Percentiles rank a stretch among this genome's conserved stretches.
phyloP scores from a whole-genome alignment of 2,797 vertebrate genomes.

The Remorina albescens region DNA sequence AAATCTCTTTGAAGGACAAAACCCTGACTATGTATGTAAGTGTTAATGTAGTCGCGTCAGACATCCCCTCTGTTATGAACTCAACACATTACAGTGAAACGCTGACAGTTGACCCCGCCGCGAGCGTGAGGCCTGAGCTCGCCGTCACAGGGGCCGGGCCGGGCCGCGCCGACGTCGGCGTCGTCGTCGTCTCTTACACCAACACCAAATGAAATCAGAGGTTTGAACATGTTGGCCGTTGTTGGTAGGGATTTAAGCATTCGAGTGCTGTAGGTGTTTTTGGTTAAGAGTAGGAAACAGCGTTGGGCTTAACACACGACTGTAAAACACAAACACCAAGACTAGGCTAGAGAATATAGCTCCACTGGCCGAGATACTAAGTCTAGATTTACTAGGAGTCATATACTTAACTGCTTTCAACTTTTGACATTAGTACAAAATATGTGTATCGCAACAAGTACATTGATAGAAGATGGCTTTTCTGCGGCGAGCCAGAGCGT shows the following conservation, averaged over 20 bases:
- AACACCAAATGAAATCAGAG: constrained; percentile 66
- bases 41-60: constrained; percentile 78
- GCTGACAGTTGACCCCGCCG: constrained; percentile 56
- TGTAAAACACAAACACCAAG: constrained; percentile 69
- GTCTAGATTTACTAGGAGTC: constrained; percentile 75
- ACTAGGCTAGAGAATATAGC: constrained; percentile 79
- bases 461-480: constrained; percentile 74
- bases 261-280: constrained; percentile 63
- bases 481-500: constrained; percentile 71
- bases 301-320: constrained; percentile 75
- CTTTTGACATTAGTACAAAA: constrained; percentile 80
- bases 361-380: constrained; percentile 73
- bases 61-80: constrained; percentile 75
- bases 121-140: constrained; percentile 47
- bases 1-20: constrained; percentile 66
- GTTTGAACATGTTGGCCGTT: constrained; percentile 60
- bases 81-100: constrained; percentile 69
- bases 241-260: constrained; percentile 53
- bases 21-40: constrained; percentile 73
- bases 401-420: constrained; percentile 79
- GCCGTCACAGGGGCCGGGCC: not conserved
- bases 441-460: constrained; percentile 76
- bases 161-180: too few relatives aligned
- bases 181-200: constrained; percentile 62
- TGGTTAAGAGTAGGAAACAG: constrained; percentile 64